A percentile compares a stretch with the other conserved stretches of the same genome.
phyloP scores from a whole-genome alignment of 2,888 invertebrate genomes.

The Smittia sp. region DNA sequence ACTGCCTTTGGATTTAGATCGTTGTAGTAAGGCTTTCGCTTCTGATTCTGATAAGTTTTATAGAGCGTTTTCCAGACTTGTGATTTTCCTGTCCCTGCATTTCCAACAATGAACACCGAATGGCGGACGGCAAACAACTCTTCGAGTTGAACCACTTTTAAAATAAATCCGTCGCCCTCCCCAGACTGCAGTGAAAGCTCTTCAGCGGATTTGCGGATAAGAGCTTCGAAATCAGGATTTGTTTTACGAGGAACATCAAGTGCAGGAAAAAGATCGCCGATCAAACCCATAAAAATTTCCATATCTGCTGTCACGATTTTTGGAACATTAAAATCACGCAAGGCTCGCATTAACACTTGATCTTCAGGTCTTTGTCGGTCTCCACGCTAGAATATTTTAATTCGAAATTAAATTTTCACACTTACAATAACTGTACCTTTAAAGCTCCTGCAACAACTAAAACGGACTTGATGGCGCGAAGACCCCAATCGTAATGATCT shows the following conservation, averaged over 20 bases:
- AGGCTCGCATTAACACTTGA: conserved; percentile 89
- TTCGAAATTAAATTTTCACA: conserved; percentile 31
- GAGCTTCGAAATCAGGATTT: conserved; percentile 78
- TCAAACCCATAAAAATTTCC: conserved; percentile 90
- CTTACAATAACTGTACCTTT: conserved; percentile 55
- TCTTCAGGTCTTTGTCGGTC: conserved; percentile 80
- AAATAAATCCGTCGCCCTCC: conserved; percentile 70
- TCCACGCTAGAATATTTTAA: conserved; percentile 56
- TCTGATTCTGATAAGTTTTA: conserved; percentile 77
- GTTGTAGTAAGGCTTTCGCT: conserved; percentile 76
- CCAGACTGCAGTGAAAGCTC: conserved; percentile 88
- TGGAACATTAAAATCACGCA: conserved; percentile 91
- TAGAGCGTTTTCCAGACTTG: conserved; percentile 90
- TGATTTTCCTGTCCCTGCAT: conserved; percentile 88
- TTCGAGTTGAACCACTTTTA: conserved; percentile 86
- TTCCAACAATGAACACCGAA: conserved; percentile 84
- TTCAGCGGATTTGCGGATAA: conserved; percentile 70
- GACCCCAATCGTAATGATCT: conserved; percentile 96
- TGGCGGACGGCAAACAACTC: conserved; percentile 91
- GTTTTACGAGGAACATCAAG: conserved; percentile 87
- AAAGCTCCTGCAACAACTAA: conserved; percentile 90
- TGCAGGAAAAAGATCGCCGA: conserved; percentile 89
- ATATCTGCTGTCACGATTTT: conserved; percentile 92
- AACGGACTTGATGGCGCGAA: conserved; percentile 92
- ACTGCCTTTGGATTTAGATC: conserved; percentile 96